Evolutionary conservation across 2,888 invertebrate species (phyloP).

Genomic region (Dicranocentrus wangi): DNA sequence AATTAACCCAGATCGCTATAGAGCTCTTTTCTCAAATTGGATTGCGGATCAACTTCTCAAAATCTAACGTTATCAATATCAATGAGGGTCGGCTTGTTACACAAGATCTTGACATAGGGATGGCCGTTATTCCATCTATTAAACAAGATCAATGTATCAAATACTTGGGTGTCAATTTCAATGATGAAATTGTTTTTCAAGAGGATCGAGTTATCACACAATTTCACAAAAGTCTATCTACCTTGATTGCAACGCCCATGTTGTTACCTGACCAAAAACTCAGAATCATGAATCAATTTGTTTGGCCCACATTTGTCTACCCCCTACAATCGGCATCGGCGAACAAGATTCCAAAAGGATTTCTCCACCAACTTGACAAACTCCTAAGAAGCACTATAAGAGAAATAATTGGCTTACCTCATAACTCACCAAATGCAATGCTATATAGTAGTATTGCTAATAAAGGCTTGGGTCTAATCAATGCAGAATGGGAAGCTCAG

Average conservation of each 20-base stretch:
- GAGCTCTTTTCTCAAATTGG: conserved; percentile 10
- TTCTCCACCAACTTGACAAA: no score
- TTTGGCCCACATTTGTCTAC: no score
- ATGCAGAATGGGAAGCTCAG: conserved; percentile 36
- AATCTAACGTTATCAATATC: conserved; percentile 5
- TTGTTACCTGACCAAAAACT: no score
- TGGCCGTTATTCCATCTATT: not conserved
- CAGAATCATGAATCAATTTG: no score
- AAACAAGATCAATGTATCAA: conserved; percentile 30
- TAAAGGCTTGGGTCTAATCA: conserved; percentile 31
- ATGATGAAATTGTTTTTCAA: conserved; percentile 36
- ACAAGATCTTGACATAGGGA: not conserved
- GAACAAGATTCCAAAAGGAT: no score
- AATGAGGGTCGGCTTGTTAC: not conserved
- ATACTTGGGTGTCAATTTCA: conserved; percentile 44
- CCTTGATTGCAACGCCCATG: no score
- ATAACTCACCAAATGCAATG: no score
- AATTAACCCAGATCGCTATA: no score
- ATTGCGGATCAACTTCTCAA: not conserved
- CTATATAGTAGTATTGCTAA: conserved; percentile 15
- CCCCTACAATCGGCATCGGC: no score
- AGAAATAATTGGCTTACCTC: no score
- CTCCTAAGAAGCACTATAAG: no score
- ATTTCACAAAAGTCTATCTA: conserved; percentile 7
- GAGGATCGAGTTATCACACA: not conserved